Conservation (phyloP, 2,888 invertebrate genomes). For the Agrochola litura region DNA sequence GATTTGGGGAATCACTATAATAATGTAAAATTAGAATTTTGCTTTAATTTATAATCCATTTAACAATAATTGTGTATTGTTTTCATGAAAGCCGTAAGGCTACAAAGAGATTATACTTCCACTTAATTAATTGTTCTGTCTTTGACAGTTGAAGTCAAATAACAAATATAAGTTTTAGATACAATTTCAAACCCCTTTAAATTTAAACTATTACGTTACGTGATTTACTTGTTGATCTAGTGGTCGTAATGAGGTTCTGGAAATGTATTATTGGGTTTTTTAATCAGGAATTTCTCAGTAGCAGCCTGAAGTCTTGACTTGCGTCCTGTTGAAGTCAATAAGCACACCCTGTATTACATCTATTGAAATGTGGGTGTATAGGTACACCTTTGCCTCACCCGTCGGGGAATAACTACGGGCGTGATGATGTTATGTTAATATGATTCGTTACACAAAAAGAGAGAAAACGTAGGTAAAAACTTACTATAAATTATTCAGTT, state of each 20-base stretch:
- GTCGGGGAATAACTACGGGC: no score
- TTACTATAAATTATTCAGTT: background rate
- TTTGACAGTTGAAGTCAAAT: constrained; percentile 5
- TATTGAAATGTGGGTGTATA: background rate
- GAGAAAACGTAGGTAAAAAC: background rate
- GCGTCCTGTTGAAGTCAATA: no score
- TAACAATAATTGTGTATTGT: constrained; percentile 1
- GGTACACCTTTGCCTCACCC: background rate
- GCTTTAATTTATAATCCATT: constrained; percentile 1
- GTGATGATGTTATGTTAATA: background rate
- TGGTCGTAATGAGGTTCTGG: background rate
- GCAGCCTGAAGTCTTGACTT: no score
- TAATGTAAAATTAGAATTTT: constrained; percentile 5
- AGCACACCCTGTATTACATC: background rate
- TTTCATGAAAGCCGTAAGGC: background rate
- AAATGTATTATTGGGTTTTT: background rate
- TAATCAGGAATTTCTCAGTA: background rate
- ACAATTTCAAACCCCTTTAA: background rate
- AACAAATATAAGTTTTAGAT: background rate
- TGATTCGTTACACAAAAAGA: background rate
- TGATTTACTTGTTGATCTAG: background rate
- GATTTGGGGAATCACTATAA: constrained; percentile 11
- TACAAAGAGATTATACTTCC: background rate
- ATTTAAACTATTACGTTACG: background rate
- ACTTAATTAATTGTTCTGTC: constrained; percentile 4